Conservation (phyloP, 1,140 invertebrate genomes). For the Brachystomella parvula region DNA sequence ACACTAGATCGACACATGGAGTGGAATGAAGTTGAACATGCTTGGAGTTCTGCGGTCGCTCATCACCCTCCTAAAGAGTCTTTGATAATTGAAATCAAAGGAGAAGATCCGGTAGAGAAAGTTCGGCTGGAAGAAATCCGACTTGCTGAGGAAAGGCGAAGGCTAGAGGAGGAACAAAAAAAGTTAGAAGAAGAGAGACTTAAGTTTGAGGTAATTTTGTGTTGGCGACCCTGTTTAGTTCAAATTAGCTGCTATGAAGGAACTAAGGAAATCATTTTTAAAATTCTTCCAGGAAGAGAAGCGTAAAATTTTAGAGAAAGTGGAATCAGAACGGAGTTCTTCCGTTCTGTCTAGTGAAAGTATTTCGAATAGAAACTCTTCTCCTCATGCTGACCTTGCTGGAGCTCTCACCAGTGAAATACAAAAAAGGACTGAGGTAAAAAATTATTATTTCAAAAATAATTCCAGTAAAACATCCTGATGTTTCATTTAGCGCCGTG, state of each 20-base stretch:
- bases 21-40: constrained; percentile 40
- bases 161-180: constrained; percentile 34
- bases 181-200: constrained; percentile 39
- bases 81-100: constrained; percentile 52
- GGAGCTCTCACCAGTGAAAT: constrained; percentile 57
- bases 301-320: constrained; percentile 13
- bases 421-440: constrained; percentile 55
- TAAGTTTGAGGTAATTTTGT: constrained; percentile 38
- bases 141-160: constrained; percentile 31
- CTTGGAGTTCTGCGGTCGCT: constrained; percentile 38
- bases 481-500: constrained; percentile 17
- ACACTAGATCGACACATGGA: constrained; percentile 37
- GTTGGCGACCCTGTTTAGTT: no score
- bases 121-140: constrained; percentile 12
- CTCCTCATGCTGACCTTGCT: constrained; percentile 40
- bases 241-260: constrained; percentile 3
- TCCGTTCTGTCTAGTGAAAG: background rate
- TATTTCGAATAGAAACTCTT: background rate
- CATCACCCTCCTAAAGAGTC: constrained; percentile 31
- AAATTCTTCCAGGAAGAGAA: constrained; percentile 31
- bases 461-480: no score
- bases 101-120: constrained; percentile 41
- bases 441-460: background rate
- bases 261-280: constrained; percentile 5
- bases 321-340: constrained; percentile 21